Evolutionary conservation across 2,113 vertebrate genomes (phyloP).

Genomic region (Turdus rufiventris): DNA sequence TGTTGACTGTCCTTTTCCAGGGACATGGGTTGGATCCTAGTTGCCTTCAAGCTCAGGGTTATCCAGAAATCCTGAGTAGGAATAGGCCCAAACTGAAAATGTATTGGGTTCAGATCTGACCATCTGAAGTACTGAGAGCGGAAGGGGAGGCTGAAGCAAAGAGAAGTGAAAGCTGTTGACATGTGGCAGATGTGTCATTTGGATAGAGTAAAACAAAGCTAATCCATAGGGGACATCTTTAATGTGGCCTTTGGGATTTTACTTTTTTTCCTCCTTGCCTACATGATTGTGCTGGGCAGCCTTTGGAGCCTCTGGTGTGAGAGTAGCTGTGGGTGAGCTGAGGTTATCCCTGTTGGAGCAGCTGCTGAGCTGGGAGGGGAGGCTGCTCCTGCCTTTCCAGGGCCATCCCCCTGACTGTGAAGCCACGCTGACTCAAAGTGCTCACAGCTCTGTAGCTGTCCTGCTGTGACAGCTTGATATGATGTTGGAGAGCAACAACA

Average conservation of each 20-base stretch:
- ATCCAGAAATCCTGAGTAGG: neutral
- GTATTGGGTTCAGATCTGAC: neutral
- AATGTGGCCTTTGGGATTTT: neutral
- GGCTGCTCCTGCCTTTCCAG: neutral
- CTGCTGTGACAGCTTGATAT: neutral
- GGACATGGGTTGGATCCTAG: neutral
- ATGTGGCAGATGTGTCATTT: constrained; percentile 2
- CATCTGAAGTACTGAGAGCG: neutral
- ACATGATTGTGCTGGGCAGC: fast-evolving
- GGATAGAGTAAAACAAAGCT: neutral
- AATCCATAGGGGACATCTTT: neutral
- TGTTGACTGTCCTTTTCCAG: neutral
- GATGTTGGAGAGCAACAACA: neutral
- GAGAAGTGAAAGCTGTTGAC: neutral
- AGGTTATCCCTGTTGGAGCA: neutral
- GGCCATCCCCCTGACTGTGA: neutral
- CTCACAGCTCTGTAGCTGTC: neutral
- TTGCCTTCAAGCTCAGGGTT: neutral
- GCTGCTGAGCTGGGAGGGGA: neutral
- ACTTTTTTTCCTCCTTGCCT: neutral
- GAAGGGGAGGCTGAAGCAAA: neutral
- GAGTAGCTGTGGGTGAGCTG: neutral
- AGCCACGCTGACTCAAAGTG: neutral
- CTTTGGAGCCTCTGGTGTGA: neutral
- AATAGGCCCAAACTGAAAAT: neutral